phyloP scores from a whole-genome alignment of 2,113 vertebrate genomes.

The Nothobranchius kuhntae region DNA sequence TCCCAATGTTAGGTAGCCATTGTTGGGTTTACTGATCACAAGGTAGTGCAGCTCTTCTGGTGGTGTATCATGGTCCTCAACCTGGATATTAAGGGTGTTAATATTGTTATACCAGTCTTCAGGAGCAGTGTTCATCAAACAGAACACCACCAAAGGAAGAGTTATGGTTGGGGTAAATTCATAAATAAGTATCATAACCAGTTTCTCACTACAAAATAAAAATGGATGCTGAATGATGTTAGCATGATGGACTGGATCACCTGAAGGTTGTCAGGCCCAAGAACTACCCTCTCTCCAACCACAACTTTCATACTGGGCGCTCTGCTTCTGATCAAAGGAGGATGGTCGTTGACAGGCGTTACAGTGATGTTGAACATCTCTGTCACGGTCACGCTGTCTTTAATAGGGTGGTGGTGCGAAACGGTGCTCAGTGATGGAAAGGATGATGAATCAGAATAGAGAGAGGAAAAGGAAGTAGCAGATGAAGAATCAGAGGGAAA shows the following conservation, averaged over 20 bases:
- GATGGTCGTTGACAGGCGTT: slow-evolving; percentile 85
- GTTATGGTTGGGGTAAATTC: no score
- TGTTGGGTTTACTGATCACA: slow-evolving; percentile 82
- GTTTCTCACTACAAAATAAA: not conserved
- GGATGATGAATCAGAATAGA: slow-evolving; percentile 50
- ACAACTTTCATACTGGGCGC: slow-evolving; percentile 79
- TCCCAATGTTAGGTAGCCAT: slow-evolving; percentile 84
- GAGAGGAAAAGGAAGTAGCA: slow-evolving; percentile 54
- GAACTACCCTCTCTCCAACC: slow-evolving; percentile 77
- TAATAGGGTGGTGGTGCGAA: slow-evolving; percentile 41
- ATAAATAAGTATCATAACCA: no score
- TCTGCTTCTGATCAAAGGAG: slow-evolving; percentile 83
- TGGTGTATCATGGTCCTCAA: slow-evolving; percentile 85
- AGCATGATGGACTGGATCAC: slow-evolving; percentile 22
- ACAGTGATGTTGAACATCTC: slow-evolving; percentile 88
- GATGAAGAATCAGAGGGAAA: slow-evolving; percentile 55
- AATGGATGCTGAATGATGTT: not conserved
- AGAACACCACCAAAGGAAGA: no score
- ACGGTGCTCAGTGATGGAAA: slow-evolving; percentile 21
- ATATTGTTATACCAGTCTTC: not conserved
- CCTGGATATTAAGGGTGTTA: slow-evolving; percentile 39
- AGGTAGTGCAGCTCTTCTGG: slow-evolving; percentile 86
- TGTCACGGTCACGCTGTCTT: slow-evolving; percentile 72
- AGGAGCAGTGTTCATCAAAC: not conserved
- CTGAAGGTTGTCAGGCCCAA: slow-evolving; percentile 84